Base-by-base conservation (phyloP, 2,797 vertebrate genomes). In the Botia kubotai region DNA sequence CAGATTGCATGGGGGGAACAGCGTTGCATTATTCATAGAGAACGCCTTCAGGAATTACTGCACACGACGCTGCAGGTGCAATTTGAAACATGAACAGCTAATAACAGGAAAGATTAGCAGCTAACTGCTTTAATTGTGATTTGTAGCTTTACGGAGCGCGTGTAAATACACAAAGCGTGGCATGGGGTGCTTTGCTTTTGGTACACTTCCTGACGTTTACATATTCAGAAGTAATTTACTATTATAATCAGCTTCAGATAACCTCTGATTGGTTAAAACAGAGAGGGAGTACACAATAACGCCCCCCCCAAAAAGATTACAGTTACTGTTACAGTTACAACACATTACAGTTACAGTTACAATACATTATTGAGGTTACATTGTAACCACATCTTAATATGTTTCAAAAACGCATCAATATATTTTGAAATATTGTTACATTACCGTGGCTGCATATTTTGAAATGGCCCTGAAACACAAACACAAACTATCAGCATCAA, bases 21-120 rank as follows among this genome's bases (percentile, higher is more conserved):
- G 65, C 58, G 43, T 74, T 80, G 71, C 62, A 73, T 79, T 80
- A 80, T 69, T 77, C 63, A 73, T 73, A 71, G 89, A 87, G 62
- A 52, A 86, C 73, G 63, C 74, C 50, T 76, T 60, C 75, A 81
- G 73, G 85, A 83, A 86, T 85, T 80, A 43, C 57, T 48, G 55
- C 66, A 71, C 77, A 66, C 29, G 6, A 65, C 63, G 65, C 77
- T 74, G 50, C 75, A 83, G 77, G 74, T 83, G 75, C 23, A 50
- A 57, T 73, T 77, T 67, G 17, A 36, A 69, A 55, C 71, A 72
- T 70, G 23, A 39, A 69, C 62, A 11, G n/a, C 46, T 60, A 11
- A 81, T 84, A 81, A 43, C 78, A 60, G 36, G 19, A 63, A 62
- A 67, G 48, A 73, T 60, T n/a, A 19, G 21, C 17, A 16, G 43